A percentile compares a stretch with the other conserved stretches of the same genome.
Evolutionary conservation across 2,888 invertebrate genomes (phyloP).

Genomic region (Dorcus hopei): DNA sequence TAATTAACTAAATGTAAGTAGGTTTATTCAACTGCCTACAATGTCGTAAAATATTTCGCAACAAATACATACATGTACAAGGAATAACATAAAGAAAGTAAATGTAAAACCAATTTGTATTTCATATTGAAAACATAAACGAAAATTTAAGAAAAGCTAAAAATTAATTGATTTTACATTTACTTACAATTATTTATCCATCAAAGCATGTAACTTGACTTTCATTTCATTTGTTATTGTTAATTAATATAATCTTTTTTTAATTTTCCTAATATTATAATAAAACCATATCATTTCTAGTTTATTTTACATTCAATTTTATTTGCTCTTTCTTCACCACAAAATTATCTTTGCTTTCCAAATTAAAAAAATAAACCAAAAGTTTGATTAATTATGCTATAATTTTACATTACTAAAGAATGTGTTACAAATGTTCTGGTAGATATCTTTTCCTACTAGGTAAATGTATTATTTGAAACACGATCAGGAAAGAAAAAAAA

Average conservation of each 20-base stretch:
- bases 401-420: too few species aligned
- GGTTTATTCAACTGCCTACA: slow-evolving; percentile 22
- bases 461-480: background rate
- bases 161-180: background rate
- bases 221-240: background rate
- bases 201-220: background rate
- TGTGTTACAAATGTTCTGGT: too few species aligned
- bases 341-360: background rate
- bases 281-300: background rate
- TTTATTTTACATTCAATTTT: too few species aligned
- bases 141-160: background rate
- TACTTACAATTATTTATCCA: background rate
- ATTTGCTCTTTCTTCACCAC: too few species aligned
- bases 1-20: background rate
- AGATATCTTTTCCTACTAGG: background rate
- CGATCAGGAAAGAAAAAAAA: too few species aligned
- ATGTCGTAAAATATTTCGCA: slow-evolving; percentile 32
- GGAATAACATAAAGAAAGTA: background rate
- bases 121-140: slow-evolving; percentile 1
- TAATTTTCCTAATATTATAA: background rate
- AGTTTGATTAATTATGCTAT: too few species aligned
- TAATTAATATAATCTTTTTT: too few species aligned
- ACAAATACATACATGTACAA: background rate
- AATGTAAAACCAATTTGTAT: background rate
- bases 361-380: background rate